phyloP scores from a whole-genome alignment of 35 echinoderm and acorn worm genomes.

The Heliocidaris erythrogramma region DNA sequence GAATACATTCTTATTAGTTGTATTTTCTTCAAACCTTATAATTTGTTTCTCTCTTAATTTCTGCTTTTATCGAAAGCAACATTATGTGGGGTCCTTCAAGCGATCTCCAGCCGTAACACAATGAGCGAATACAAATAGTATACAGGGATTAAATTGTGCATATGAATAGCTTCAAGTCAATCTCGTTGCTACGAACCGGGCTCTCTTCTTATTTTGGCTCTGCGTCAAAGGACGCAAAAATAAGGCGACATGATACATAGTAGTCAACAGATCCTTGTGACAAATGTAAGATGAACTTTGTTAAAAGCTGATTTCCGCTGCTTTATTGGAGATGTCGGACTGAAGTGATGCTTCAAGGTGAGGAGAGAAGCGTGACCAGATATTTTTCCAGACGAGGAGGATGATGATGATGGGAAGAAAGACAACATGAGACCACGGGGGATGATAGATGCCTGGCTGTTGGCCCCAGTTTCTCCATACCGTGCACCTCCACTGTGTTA shows the following conservation, averaged over 20 bases:
- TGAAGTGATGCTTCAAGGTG: conserved; percentile 9
- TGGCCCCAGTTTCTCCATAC: neutral
- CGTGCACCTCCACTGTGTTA: too few species aligned
- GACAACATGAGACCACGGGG: neutral
- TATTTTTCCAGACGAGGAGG: neutral
- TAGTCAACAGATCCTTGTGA: conserved; percentile 9
- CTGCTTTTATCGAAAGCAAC: too few species aligned
- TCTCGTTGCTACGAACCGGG: neutral
- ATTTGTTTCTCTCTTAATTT: too few species aligned
- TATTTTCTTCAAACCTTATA: too few species aligned
- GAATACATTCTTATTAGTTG: too few species aligned
- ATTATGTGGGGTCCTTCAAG: too few species aligned
- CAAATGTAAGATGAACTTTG: conserved; percentile 11
- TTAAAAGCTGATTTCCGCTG: conserved; percentile 16
- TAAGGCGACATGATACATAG: neutral
- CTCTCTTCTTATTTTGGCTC: neutral
- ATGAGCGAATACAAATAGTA: too few species aligned
- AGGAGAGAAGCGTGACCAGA: neutral
- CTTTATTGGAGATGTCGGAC: neutral
- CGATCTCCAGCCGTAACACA: too few species aligned
- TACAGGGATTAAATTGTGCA: too few species aligned
- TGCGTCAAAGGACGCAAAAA: neutral
- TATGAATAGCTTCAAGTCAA: neutral
- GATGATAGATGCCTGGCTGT: neutral
- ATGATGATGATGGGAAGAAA: neutral